Conservation (phyloP, 2,888 invertebrate genomes). For the Periphyllus acericola region DNA sequence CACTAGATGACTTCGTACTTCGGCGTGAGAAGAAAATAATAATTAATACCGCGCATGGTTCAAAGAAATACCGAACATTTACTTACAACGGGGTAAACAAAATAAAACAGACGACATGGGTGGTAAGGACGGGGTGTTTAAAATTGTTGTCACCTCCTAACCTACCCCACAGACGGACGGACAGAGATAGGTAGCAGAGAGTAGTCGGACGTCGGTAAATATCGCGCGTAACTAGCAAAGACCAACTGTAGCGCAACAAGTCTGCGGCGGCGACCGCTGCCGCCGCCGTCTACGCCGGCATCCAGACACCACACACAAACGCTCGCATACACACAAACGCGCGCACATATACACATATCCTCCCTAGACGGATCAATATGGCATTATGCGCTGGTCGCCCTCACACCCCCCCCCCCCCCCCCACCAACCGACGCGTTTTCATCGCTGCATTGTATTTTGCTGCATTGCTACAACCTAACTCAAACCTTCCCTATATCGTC, state of each 20-base stretch:
- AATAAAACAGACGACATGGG: background rate
- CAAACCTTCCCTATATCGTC: background rate
- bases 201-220: background rate
- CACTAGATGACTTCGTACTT: too few species aligned
- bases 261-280: background rate
- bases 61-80: background rate
- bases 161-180: slow-evolving; percentile 33
- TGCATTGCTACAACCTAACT: slow-evolving; percentile 50
- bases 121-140: slow-evolving; percentile 13
- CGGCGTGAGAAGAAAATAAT: too few species aligned
- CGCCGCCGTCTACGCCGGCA: background rate
- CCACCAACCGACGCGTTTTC: background rate
- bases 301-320: slow-evolving; percentile 39
- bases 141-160: slow-evolving; percentile 43
- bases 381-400: slow-evolving; percentile 33
- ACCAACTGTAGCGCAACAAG: slow-evolving; percentile 25
- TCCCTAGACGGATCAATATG: slow-evolving; percentile 45
- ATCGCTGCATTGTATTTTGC: slow-evolving; percentile 10
- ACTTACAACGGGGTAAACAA: background rate
- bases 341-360: slow-evolving; percentile 1
- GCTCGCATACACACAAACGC: background rate
- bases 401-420: too few species aligned
- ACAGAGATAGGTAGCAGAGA: background rate
- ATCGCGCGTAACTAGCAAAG: background rate
- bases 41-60: too few species aligned